phyloP scores from a whole-genome alignment of 2,113 vertebrate species.

The Carassius gibelio region DNA sequence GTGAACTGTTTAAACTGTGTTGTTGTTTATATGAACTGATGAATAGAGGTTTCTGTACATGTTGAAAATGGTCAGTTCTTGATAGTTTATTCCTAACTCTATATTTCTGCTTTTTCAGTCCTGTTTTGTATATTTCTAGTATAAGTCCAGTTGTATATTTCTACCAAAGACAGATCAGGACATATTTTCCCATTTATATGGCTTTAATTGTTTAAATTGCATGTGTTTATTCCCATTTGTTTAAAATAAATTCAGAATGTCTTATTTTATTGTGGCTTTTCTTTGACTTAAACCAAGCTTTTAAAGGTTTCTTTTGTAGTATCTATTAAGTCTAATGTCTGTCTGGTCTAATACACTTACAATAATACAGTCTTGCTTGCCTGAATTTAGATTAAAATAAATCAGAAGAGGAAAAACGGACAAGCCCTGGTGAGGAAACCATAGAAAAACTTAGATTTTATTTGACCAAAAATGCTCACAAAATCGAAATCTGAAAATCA shows the following conservation, averaged over 20 bases:
- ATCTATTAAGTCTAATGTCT: background rate
- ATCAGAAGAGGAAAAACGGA: background rate
- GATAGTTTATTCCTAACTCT: slow-evolving; percentile 39
- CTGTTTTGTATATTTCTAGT: slow-evolving; percentile 69
- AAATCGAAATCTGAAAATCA: slow-evolving; percentile 6
- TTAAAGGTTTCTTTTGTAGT: background rate
- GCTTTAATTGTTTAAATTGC: slow-evolving; percentile 61
- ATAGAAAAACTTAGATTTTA: slow-evolving; percentile 1
- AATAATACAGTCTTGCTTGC: background rate
- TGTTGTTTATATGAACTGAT: slow-evolving; percentile 56
- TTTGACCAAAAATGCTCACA: background rate
- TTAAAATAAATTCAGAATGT: slow-evolving; percentile 60
- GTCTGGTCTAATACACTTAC: background rate
- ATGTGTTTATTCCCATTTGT: slow-evolving; percentile 76
- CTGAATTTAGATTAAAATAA: background rate
- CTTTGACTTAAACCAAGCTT: slow-evolving; percentile 8
- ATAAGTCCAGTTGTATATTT: slow-evolving; percentile 61
- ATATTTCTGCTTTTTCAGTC: slow-evolving; percentile 24
- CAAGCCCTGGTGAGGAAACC: background rate
- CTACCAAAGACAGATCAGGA: slow-evolving; percentile 84
- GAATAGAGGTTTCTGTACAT: slow-evolving; percentile 60
- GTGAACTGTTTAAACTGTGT: slow-evolving; percentile 79
- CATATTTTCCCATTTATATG: slow-evolving; percentile 77
- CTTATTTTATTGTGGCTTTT: background rate
- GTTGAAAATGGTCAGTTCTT: slow-evolving; percentile 35